Conservation (phyloP, 2,113 vertebrate genomes). For the Haemorhous mexicanus region DNA sequence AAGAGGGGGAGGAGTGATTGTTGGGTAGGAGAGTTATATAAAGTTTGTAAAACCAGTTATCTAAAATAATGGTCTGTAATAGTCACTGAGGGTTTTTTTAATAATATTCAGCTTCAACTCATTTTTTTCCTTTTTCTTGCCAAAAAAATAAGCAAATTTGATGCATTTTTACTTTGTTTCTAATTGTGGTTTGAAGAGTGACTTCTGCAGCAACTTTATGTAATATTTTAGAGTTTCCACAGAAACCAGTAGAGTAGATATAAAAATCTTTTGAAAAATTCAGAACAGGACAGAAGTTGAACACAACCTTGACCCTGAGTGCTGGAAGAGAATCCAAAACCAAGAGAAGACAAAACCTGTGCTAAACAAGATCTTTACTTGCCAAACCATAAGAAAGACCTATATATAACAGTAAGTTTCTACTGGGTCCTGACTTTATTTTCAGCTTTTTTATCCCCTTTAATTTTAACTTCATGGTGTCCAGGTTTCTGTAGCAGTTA, state of each 20-base stretch:
- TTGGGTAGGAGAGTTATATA: neutral
- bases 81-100: rapidly evolving
- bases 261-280: neutral
- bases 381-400: neutral
- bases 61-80: neutral
- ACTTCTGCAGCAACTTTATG: neutral
- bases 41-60: neutral
- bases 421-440: neutral
- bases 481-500: neutral
- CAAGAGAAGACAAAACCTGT: neutral
- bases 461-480: neutral
- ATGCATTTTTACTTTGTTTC: neutral
- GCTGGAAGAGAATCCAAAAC: neutral
- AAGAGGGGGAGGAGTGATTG: neutral
- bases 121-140: neutral
- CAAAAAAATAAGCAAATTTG: neutral
- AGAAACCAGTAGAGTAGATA: neutral
- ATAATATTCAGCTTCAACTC: neutral
- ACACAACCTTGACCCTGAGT: neutral
- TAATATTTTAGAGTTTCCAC: neutral
- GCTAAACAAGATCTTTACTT: neutral
- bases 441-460: neutral
- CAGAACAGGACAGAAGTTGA: neutral
- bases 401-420: neutral
- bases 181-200: neutral